These are phyloP conservation scores for Scatophagus argus DNA, from an alignment of 2,113 vertebrate species.

Conservation along the genomic window DNA sequence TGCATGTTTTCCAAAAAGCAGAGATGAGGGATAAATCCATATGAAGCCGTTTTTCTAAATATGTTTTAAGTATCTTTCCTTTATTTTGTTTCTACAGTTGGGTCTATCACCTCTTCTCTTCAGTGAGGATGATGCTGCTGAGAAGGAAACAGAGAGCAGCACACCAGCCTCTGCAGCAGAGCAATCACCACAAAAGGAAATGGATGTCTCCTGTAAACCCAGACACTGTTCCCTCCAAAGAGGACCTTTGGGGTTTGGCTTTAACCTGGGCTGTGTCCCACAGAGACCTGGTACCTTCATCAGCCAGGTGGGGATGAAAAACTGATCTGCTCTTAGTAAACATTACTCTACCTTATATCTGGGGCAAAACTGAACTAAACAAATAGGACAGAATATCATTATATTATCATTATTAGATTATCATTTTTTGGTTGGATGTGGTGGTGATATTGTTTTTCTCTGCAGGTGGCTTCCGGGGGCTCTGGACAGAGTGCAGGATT, in stretches of 20 bases:
- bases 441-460: background rate
- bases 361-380: background rate
- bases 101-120: conserved; percentile 92
- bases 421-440: conserved; percentile 1
- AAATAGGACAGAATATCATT: no score
- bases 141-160: conserved; percentile 41
- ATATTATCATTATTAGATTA: no score
- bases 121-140: conserved; percentile 71
- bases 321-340: background rate
- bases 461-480: conserved; percentile 81
- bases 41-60: no score
- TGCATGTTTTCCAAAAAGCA: no score
- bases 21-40: no score
- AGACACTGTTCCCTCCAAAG: conserved; percentile 74
- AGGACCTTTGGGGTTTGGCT: conserved; percentile 78
- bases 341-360: background rate
- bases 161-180: conserved; percentile 9
- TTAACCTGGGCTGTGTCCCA: conserved; percentile 77
- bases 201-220: conserved; percentile 33
- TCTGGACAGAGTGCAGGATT: conserved; percentile 82
- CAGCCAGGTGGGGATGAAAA: conserved; percentile 79
- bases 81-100: conserved; percentile 80
- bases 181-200: conserved; percentile 18
- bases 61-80: background rate
- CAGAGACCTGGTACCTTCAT: conserved; percentile 74